Conservation (phyloP, 2,797 vertebrate genomes). For the Rousettus madagascariensis region DNA sequence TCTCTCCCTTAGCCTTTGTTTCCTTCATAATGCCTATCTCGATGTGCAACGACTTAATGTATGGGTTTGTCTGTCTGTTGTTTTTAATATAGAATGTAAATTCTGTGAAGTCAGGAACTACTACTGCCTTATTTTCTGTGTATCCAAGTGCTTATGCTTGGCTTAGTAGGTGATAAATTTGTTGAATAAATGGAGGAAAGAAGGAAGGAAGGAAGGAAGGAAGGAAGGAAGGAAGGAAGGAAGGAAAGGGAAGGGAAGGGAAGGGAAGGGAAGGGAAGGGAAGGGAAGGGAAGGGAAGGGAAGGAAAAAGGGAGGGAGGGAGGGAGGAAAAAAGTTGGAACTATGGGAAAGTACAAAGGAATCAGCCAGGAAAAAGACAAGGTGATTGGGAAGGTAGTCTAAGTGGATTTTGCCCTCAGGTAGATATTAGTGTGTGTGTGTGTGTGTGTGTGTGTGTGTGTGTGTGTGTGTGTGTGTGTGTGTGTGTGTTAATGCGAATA, state of each 20-base stretch:
- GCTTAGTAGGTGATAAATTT: not conserved
- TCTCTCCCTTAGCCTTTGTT: not conserved
- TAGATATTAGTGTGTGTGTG: not conserved
- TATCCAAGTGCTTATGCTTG: not conserved
- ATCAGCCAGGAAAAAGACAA: not conserved
- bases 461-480: not conserved
- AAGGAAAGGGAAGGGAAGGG: not conserved
- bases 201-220: not conserved
- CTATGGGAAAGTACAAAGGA: not conserved
- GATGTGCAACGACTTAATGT: not conserved
- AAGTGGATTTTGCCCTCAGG: not conserved
- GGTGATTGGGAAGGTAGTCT: not conserved
- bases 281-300: not conserved
- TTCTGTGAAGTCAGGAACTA: not conserved
- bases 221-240: not conserved
- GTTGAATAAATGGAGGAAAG: not conserved
- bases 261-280: no score
- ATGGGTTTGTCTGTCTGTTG: not conserved
- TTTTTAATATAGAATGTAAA: not conserved
- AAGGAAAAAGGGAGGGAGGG: no score
- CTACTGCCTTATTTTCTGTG: not conserved
- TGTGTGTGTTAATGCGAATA: not conserved
- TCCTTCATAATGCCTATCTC: not conserved
- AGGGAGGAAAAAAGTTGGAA: not conserved
- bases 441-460: no score